Conservation (phyloP, 2,888 invertebrate species). For the Tenthredo distinguenda region DNA sequence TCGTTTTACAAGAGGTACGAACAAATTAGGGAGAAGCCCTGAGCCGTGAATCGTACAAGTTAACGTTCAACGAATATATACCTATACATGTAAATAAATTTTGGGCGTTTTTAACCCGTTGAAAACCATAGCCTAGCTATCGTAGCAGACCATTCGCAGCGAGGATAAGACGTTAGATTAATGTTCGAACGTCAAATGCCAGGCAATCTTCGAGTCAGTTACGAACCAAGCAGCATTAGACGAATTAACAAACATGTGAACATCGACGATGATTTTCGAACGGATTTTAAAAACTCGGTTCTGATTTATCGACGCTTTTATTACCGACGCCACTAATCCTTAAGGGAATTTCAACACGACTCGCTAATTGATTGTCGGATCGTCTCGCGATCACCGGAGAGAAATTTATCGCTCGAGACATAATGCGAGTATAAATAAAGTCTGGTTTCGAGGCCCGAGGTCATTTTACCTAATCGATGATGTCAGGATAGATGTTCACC, state of each 20-base stretch:
- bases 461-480: not conserved
- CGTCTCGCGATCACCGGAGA: not conserved
- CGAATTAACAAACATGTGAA: not conserved
- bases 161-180: constrained; percentile 2
- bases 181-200: not conserved
- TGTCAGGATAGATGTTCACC: not conserved
- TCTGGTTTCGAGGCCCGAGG: not conserved
- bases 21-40: not conserved
- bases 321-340: not conserved
- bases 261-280: not conserved
- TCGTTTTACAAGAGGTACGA: constrained; percentile 29
- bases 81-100: not conserved
- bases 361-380: constrained; percentile 4
- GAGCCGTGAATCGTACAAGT: not conserved
- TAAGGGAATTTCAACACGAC: not conserved
- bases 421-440: not conserved
- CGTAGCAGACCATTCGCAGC: not conserved
- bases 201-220: not conserved
- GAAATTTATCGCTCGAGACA: not conserved
- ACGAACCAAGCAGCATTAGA: not conserved
- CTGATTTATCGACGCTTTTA: constrained; percentile 14
- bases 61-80: not conserved
- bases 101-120: not conserved
- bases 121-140: no score
- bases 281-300: not conserved